phyloP scores from a whole-genome alignment of 1,140 invertebrate genomes.

The Drosophila orena region DNA sequence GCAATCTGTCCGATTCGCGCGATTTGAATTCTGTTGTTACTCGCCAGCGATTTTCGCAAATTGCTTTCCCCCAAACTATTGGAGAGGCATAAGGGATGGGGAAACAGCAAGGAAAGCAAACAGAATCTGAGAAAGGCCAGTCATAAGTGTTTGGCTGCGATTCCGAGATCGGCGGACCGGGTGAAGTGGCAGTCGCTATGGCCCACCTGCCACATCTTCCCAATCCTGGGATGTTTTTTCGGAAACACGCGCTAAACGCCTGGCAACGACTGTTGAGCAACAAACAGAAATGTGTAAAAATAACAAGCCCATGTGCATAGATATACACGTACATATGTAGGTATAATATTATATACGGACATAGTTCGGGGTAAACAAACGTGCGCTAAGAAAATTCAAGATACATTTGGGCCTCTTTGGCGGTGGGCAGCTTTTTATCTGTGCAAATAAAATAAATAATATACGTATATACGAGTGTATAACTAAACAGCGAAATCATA shows the following conservation, averaged over 20 bases:
- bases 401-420: conserved; percentile 30
- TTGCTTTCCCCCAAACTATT: conserved; percentile 33
- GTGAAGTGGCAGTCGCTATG: conserved; percentile 63
- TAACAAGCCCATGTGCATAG: conserved; percentile 50
- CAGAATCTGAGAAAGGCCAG: conserved; percentile 15
- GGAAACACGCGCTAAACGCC: conserved; percentile 48
- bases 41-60: conserved; percentile 19
- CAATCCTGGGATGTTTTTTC: conserved; percentile 11
- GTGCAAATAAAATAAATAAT: conserved; percentile 50
- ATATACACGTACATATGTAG: no score
- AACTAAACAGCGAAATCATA: conserved; percentile 34
- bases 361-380: conserved; percentile 49
- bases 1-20: conserved; percentile 1
- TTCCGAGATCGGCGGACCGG: conserved; percentile 19
- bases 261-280: conserved; percentile 36
- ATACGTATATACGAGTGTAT: conserved; percentile 11
- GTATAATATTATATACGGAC: conserved; percentile 32
- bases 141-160: conserved; percentile 44
- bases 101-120: conserved; percentile 21
- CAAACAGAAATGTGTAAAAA: conserved; percentile 66
- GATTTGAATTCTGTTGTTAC: neutral
- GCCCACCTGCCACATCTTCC: conserved; percentile 69
- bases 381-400: conserved; percentile 45
- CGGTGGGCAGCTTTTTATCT: conserved; percentile 45
- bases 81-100: neutral